Evolutionary conservation across 1,140 invertebrate genomes (phyloP), one percentile per base, ranked within the genome.

Genomic region (Teleogryllus occipitalis): DNA sequence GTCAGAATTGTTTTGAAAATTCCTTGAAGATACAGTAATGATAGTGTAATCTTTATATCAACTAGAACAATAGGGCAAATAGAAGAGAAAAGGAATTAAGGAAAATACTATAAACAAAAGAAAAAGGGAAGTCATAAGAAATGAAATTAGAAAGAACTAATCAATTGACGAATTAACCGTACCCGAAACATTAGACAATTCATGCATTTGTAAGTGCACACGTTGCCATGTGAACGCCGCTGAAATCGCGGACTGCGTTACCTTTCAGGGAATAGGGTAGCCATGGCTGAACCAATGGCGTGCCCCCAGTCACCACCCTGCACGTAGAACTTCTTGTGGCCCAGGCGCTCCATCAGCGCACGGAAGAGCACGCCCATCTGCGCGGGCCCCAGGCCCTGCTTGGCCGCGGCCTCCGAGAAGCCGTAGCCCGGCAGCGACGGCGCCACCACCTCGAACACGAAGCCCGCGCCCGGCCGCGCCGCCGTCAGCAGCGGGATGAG

Each of bases 401-500:
- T 87, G 0, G 87, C 83, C 21, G 78, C 78, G 8, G 14, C 75
- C 83, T 94, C 90, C 6, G 95, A 96, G 85, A 92, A 97, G 65
- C 93, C 95, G 87, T 92, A 97, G 12, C 95, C 95, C 8, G 95
- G 95, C 76, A 96, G 86, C 73, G 93, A 95, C 5, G 94, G 94
- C 8, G 90, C 90, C 22, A 97, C 89, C 1, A 96, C 86, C 86
- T 96, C 94, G 82, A 96, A 93, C 2, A 92, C 93, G 82, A 93
- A 91, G 81, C 92, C 87, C 74, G 88, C 86, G 10, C 88, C 88
- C 47, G 87, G 84, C 76, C 87, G 85, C 7, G 90, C 87, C 3
- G 87, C 89, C 0, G 89, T 93, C 2, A 96, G 86, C 7, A 92
- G 79, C 0, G 93, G 93, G 76, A 94, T 87, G 18, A 89, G 82